These are phyloP conservation scores for Nebria ingens DNA, from an alignment of 1,140 invertebrate genomes.

Conservation along the genomic window DNA sequence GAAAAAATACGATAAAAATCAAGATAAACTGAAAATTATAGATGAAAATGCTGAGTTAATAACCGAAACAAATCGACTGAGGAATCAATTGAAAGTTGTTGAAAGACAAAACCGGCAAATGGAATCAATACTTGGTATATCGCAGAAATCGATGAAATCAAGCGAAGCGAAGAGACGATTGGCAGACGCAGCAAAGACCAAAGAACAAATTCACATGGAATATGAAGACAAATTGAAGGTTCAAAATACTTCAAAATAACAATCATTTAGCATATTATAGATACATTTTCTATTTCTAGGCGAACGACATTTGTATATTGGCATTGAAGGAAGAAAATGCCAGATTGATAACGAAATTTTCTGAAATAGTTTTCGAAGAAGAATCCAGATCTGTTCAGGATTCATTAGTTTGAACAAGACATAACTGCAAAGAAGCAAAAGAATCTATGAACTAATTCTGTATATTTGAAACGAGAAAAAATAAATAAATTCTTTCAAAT, in stretches of 20 bases:
- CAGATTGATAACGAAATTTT: conserved; percentile 24
- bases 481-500: background rate
- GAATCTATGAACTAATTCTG: too few species aligned
- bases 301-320: conserved; percentile 22
- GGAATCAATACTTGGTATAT: conserved; percentile 56
- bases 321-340: conserved; percentile 25
- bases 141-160: conserved; percentile 41
- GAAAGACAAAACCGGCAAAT: conserved; percentile 53
- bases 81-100: conserved; percentile 53
- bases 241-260: background rate
- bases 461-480: too few species aligned
- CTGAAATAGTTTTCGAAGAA: too few species aligned
- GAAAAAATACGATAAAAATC: conserved; percentile 24
- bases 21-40: conserved; percentile 25
- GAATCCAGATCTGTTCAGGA: too few species aligned
- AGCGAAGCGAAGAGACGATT: conserved; percentile 45
- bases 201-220: conserved; percentile 49
- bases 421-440: too few species aligned
- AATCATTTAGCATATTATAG: background rate
- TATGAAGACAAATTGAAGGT: conserved; percentile 43
- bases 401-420: too few species aligned
- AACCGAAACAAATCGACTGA: conserved; percentile 60
- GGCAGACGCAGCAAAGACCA: conserved; percentile 46
- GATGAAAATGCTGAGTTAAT: conserved; percentile 68
- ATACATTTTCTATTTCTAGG: conserved; percentile 16